Percentiles rank a stretch among this genome's conserved stretches.
These are phyloP conservation scores for Eupithecia insigniata DNA, from an alignment of 2,888 invertebrate genomes.

Conservation along the genomic window DNA sequence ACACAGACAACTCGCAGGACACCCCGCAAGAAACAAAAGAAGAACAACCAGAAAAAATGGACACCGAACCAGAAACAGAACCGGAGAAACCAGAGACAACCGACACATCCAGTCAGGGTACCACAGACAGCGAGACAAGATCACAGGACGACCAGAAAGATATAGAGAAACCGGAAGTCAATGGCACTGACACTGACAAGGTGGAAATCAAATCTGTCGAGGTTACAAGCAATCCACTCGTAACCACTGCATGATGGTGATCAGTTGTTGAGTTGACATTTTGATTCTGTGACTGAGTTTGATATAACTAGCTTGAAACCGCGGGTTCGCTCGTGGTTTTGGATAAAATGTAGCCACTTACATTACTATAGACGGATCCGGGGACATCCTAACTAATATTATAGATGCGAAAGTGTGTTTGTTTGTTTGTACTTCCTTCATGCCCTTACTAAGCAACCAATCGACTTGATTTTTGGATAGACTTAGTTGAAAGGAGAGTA, in stretches of 20 bases:
- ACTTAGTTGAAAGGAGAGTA: too few species aligned
- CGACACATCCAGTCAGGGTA: constrained; percentile 70
- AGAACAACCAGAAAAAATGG: constrained; percentile 47
- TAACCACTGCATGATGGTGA: constrained; percentile 65
- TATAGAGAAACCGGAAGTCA: constrained; percentile 56
- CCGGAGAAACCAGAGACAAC: constrained; percentile 60
- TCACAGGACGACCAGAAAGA: constrained; percentile 53
- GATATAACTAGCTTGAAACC: background rate
- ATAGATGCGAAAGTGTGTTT: too few species aligned
- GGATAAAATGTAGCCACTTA: background rate
- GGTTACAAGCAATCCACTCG: constrained; percentile 51
- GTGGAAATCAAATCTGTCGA: constrained; percentile 58
- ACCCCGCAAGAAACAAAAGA: constrained; percentile 41
- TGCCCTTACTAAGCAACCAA: too few species aligned
- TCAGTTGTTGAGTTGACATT: constrained; percentile 24
- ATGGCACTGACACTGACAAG: constrained; percentile 55
- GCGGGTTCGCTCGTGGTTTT: background rate
- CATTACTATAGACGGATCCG: background rate
- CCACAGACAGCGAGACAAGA: constrained; percentile 53
- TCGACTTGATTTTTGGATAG: too few species aligned
- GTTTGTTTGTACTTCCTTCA: too few species aligned
- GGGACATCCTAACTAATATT: too few species aligned
- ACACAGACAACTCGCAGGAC: constrained; percentile 23
- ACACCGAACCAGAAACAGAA: constrained; percentile 50
- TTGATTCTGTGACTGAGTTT: constrained; percentile 12